phyloP scores from a whole-genome alignment of 2,888 invertebrate species.

The Lithophane semibrunnea region DNA sequence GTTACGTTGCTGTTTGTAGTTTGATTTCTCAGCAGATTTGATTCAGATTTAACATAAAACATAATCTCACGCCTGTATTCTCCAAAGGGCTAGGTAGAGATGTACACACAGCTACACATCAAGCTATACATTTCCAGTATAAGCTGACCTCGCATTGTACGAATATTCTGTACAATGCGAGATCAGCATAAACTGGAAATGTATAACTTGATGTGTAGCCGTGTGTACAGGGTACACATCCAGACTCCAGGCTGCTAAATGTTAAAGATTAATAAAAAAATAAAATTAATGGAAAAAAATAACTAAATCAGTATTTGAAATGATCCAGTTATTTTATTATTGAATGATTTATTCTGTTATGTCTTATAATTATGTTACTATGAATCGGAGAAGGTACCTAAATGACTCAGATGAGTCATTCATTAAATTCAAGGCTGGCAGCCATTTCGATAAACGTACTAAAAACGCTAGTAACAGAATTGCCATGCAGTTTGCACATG shows the following conservation, averaged over 20 bases:
- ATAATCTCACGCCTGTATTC: background rate
- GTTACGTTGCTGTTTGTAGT: slow-evolving; percentile 18
- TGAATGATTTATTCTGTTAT: background rate
- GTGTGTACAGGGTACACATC: too few relatives aligned
- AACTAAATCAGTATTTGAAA: background rate
- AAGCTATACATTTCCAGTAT: too few relatives aligned
- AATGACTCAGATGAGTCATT: too few relatives aligned
- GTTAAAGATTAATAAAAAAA: background rate
- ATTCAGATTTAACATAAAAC: background rate
- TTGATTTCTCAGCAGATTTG: slow-evolving; percentile 20
- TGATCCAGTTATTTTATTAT: background rate
- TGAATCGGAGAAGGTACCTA: too few relatives aligned
- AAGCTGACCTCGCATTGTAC: too few relatives aligned
- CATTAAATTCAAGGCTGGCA: background rate
- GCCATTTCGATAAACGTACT: background rate
- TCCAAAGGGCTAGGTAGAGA: background rate
- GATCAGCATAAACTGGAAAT: too few relatives aligned
- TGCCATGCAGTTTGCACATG: slow-evolving; percentile 38
- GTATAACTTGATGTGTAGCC: too few relatives aligned
- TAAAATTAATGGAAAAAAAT: too few relatives aligned
- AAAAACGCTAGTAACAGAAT: background rate
- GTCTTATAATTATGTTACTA: too few relatives aligned
- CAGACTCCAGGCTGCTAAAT: background rate
- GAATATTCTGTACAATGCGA: too few relatives aligned
- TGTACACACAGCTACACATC: too few relatives aligned